Base-by-base conservation (phyloP, 2,113 vertebrate genomes). In the Rhagologus leucostigma region DNA sequence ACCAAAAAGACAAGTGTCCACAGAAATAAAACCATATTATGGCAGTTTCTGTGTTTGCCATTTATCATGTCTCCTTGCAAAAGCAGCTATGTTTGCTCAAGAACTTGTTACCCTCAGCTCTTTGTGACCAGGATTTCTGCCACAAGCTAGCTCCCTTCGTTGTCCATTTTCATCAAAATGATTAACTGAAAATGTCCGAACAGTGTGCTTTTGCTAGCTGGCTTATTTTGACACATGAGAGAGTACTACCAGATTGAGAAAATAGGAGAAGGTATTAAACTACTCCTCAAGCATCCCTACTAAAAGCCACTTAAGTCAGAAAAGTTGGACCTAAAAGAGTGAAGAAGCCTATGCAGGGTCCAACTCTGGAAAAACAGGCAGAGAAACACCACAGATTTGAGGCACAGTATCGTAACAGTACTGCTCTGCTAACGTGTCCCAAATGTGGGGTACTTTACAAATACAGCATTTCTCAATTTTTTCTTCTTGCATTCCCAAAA, bases 381-480 rank as follows among this genome's bases (percentile, higher is more conserved):
- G 16, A 71, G 8, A 33, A 71, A 27, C 3, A 59, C 6, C 6
- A 60, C 0, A 26, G 24, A 75, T 32, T 7, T 63, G 15, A 73
- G 13, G 53, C 1, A 64, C 8, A 3, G 0, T 12, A 44, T 22
- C 17, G 9, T 19, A 75, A 62, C 4, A 64, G 2, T 12, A 53
- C 2, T 65, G 46, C 32, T 64, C 57, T 1, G 2, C 21, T 64
- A 56, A 17, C 3, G 6, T 32, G 15, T 44, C 16, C 18, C 56
- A 82, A 63, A 37, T 1, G 7, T 22, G 9, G 7, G 1, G 3
- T 37, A 21, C 22, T n/a, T 55, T 6, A 59, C 17, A 81, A 56
- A 50, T 0, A 4, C 3, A 2, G 5, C 3, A 71, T 30, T 86
- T 71, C 22, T 47, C 42, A 69, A 23, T 27, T 42, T 84, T 56